These are phyloP conservation scores for Delia radicum DNA, from an alignment of 1,140 invertebrate genomes.

Conservation along the genomic window DNA sequence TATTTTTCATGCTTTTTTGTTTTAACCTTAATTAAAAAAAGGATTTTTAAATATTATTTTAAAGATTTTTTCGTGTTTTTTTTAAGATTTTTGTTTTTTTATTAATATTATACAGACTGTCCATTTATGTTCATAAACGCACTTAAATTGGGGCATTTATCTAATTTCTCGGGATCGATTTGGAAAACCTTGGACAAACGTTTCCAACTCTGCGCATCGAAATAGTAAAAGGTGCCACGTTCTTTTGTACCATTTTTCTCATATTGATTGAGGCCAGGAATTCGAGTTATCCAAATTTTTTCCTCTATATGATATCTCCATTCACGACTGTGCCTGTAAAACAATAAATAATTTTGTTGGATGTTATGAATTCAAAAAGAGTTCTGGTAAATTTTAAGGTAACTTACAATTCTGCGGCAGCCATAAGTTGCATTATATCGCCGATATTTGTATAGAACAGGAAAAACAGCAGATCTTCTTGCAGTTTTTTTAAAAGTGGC, in stretches of 20 bases:
- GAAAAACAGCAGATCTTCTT: conserved; percentile 98
- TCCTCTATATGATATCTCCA: conserved; percentile 99
- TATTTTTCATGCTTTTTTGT: conserved; percentile 29
- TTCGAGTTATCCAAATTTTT: conserved; percentile 98
- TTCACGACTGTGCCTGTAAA: conserved; percentile 85
- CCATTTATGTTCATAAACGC: conserved; percentile 54
- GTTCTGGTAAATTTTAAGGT: neutral
- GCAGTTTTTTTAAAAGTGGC: conserved; percentile 93
- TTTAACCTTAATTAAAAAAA: conserved; percentile 30
- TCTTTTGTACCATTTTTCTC: conserved; percentile 96
- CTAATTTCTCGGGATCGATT: conserved; percentile 96
- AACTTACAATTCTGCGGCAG: conserved; percentile 95
- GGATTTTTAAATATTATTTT: conserved; percentile 28
- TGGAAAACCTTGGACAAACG: conserved; percentile 96
- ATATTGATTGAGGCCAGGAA: conserved; percentile 80
- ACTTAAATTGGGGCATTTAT: conserved; percentile 61
- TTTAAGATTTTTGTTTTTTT: conserved; percentile 41
- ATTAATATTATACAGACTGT: conserved; percentile 57
- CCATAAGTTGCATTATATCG: conserved; percentile 94
- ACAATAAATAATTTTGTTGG: no score
- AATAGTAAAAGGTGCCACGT: conserved; percentile 98
- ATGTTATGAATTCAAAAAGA: neutral
- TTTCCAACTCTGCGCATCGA: conserved; percentile 95
- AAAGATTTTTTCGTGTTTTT: conserved; percentile 51
- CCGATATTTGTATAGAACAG: conserved; percentile 99